A percentile compares a stretch with the other conserved stretches of the same genome.
Evolutionary conservation across 2,113 vertebrate species (phyloP).

Genomic region (Cebidichthys violaceus): DNA sequence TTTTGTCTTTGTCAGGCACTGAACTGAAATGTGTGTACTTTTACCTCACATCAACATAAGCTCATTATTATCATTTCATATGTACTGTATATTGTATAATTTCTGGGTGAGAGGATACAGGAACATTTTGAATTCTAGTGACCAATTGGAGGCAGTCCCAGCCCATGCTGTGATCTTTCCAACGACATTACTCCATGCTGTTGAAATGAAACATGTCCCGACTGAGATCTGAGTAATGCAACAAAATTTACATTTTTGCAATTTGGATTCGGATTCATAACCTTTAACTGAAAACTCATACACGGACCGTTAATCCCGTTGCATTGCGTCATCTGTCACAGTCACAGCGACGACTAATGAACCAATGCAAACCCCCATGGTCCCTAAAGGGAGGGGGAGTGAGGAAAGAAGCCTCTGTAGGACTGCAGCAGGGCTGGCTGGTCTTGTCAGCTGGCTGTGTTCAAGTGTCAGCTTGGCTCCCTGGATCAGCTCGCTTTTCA

Average conservation of each 20-base stretch:
- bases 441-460: constrained; percentile 75
- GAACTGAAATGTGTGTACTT: background rate
- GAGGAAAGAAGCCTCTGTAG: constrained; percentile 46
- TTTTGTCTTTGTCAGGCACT: constrained; percentile 1
- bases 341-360: constrained; percentile 50
- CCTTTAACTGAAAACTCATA: constrained; percentile 41
- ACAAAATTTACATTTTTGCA: constrained; percentile 33
- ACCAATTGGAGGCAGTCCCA: constrained; percentile 7
- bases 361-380: constrained; percentile 21
- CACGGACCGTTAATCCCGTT: constrained; percentile 40
- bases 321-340: constrained; percentile 47
- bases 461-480: constrained; percentile 75
- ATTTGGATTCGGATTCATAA: constrained; percentile 50
- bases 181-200: constrained; percentile 3
- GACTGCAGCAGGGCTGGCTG: constrained; percentile 66
- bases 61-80: background rate
- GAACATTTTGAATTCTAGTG: constrained; percentile 3
- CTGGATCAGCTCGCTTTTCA: constrained; percentile 76
- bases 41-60: background rate
- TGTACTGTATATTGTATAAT: background rate
- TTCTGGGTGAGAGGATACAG: background rate
- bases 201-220: constrained; percentile 31
- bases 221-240: constrained; percentile 5
- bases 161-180: background rate
- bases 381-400: background rate